phyloP scores from a whole-genome alignment of 2,797 vertebrate genomes.

The Lophotriccus pileatus region DNA sequence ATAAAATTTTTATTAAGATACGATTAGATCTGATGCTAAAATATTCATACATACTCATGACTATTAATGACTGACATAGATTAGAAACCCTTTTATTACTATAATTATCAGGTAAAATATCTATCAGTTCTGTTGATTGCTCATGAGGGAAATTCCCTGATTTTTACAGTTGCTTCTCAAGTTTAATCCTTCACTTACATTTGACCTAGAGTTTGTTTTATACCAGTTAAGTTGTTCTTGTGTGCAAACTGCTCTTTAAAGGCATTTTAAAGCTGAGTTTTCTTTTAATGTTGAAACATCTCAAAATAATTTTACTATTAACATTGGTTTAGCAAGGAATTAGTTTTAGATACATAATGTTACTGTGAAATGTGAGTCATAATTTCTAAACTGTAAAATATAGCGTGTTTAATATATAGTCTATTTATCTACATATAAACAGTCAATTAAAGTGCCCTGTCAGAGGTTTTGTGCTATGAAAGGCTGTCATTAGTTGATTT shows the following conservation, averaged over 20 bases:
- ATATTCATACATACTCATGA: not conserved
- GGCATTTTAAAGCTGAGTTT: not conserved
- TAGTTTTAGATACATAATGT: not conserved
- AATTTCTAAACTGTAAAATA: not conserved
- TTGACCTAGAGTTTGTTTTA: not conserved
- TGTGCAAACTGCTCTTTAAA: not conserved
- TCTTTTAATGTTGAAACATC: not conserved
- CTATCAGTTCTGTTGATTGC: not conserved
- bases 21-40: not conserved
- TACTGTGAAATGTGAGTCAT: not conserved
- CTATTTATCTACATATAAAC: not conserved
- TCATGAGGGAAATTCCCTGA: accelerated
- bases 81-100: not conserved
- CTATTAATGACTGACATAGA: not conserved
- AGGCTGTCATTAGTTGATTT: not conserved
- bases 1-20: not conserved
- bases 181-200: not conserved
- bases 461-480: not conserved
- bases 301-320: not conserved
- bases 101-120: not conserved
- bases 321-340: not conserved
- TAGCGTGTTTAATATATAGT: not conserved
- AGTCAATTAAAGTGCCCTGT: not conserved
- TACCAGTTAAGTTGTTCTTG: not conserved
- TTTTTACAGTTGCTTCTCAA: not conserved